These are phyloP conservation scores for Endomychus coccineus DNA, from an alignment of 2,888 invertebrate genomes.

Conservation along the genomic window DNA sequence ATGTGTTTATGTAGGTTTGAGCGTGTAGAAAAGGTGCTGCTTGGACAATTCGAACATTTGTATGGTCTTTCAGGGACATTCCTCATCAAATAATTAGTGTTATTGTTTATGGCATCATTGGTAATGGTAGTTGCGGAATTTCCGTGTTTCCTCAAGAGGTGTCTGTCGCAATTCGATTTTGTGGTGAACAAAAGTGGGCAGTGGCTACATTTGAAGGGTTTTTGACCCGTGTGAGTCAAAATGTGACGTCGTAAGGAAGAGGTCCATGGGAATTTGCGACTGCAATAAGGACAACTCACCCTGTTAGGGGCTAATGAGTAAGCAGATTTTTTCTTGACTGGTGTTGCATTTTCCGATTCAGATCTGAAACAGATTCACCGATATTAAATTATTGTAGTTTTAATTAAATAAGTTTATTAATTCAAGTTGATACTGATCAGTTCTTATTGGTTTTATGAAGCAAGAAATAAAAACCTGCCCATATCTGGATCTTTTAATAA, in stretches of 20 bases:
- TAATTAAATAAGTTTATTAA: too few relatives aligned
- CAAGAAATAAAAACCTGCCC: too few relatives aligned
- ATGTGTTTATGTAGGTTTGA: constrained; percentile 75
- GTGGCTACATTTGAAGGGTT: constrained; percentile 91
- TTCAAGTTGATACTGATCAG: too few relatives aligned
- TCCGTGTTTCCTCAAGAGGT: constrained; percentile 81
- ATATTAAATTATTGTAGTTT: not conserved
- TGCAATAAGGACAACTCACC: constrained; percentile 88
- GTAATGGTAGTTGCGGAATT: constrained; percentile 43
- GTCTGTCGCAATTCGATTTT: constrained; percentile 95
- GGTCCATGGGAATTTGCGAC: constrained; percentile 93
- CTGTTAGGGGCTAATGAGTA: constrained; percentile 93
- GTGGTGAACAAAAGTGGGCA: constrained; percentile 93
- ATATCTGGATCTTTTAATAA: too few relatives aligned
- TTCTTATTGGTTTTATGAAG: too few relatives aligned
- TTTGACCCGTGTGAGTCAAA: constrained; percentile 91
- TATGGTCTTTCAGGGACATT: constrained; percentile 70
- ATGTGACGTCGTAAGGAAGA: constrained; percentile 92
- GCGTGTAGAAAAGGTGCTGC: constrained; percentile 73
- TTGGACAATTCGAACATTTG: constrained; percentile 74
- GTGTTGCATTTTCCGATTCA: constrained; percentile 52
- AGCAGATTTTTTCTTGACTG: constrained; percentile 82
- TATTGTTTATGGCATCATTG: constrained; percentile 30
- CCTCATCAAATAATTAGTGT: constrained; percentile 49
- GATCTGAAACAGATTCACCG: constrained; percentile 46